A percentile compares a stretch with the other conserved stretches of the same genome.
Conservation (phyloP, 2,797 vertebrate genomes). For the Aldrovandia affinis region DNA sequence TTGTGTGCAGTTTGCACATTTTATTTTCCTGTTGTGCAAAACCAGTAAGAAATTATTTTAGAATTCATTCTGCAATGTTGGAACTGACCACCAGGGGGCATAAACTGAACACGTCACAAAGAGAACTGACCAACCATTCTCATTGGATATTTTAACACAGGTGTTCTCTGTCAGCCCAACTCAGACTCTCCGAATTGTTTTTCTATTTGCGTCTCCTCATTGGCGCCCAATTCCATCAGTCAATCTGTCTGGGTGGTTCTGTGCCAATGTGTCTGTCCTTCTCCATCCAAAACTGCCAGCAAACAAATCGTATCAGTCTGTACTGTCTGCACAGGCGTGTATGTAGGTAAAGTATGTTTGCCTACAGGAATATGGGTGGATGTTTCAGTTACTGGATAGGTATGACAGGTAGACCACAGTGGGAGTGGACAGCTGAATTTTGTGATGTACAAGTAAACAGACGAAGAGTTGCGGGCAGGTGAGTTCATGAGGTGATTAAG, state of each 20-base stretch:
- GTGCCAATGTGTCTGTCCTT: constrained; percentile 1
- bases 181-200: background rate
- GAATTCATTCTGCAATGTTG: constrained; percentile 21
- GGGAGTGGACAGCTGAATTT: too few relatives aligned
- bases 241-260: constrained; percentile 7
- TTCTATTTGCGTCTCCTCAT: constrained; percentile 11
- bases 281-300: background rate
- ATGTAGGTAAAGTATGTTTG: background rate
- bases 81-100: constrained; percentile 65
- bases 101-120: constrained; percentile 31
- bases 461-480: background rate
- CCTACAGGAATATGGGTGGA: background rate
- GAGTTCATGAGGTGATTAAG: background rate
- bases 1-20: background rate
- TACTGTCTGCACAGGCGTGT: background rate
- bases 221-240: background rate
- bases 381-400: background rate
- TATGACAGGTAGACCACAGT: too few relatives aligned
- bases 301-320: background rate
- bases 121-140: background rate
- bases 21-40: background rate
- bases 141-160: background rate
- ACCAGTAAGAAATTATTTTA: background rate
- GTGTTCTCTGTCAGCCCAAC: background rate
- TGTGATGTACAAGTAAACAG: background rate